These are phyloP conservation scores for Perizoma affinitatum DNA, from an alignment of 2,888 invertebrate species.

Conservation along the genomic window DNA sequence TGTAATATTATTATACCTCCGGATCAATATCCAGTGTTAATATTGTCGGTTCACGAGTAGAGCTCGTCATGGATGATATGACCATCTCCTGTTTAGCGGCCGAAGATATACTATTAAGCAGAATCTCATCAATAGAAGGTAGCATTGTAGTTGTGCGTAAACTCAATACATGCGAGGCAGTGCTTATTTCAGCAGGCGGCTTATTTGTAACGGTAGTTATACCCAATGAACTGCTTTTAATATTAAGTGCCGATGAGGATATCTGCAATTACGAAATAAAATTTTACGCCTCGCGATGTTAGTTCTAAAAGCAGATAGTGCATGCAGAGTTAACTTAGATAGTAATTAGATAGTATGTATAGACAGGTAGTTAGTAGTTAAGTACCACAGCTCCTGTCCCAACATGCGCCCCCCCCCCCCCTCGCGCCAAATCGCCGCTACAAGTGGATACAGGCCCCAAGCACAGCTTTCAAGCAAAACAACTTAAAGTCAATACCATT, in stretches of 20 bases:
- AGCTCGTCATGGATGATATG: slow-evolving; percentile 79
- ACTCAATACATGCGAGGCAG: slow-evolving; percentile 83
- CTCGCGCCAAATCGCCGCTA: slow-evolving; percentile 48
- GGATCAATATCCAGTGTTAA: slow-evolving; percentile 86
- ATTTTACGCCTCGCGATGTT: slow-evolving; percentile 70
- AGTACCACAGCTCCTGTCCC: slow-evolving; percentile 39
- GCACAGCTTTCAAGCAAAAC: slow-evolving; percentile 78
- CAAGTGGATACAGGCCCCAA: slow-evolving; percentile 68
- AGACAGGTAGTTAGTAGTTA: slow-evolving; percentile 26
- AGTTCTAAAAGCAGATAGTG: slow-evolving; percentile 60
- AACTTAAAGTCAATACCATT: slow-evolving; percentile 82
- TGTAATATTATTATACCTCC: slow-evolving; percentile 81
- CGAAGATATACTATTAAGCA: slow-evolving; percentile 85
- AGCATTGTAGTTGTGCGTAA: slow-evolving; percentile 84
- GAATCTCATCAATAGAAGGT: slow-evolving; percentile 85
- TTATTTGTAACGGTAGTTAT: slow-evolving; percentile 74
- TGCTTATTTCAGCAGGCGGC: slow-evolving; percentile 79
- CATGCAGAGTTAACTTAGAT: slow-evolving; percentile 65
- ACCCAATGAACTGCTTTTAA: slow-evolving; percentile 79
- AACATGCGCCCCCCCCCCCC: slow-evolving; percentile 45
- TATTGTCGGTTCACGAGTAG: slow-evolving; percentile 82
- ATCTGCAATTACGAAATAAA: slow-evolving; percentile 82
- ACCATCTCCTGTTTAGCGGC: slow-evolving; percentile 85
- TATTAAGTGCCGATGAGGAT: slow-evolving; percentile 80
- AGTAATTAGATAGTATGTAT: slow-evolving; percentile 37